Conservation (phyloP, 2,888 invertebrate species). For the Leptinotarsa rubiginosa region DNA sequence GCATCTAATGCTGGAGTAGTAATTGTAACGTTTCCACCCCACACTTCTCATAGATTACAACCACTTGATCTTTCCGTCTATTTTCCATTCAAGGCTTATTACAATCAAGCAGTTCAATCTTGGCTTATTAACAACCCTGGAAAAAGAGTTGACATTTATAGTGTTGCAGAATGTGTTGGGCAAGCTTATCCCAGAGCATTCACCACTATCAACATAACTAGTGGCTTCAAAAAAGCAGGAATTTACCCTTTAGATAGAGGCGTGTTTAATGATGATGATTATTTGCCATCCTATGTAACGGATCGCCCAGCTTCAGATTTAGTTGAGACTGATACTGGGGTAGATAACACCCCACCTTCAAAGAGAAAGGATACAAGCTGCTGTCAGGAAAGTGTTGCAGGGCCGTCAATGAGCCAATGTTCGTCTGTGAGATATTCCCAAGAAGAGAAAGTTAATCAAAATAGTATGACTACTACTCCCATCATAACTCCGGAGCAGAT, state of each 20-base stretch:
- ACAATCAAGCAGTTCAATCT: slow-evolving; percentile 10
- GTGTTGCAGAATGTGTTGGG: too few species aligned
- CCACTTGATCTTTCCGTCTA: slow-evolving; percentile 58
- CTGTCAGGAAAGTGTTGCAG: slow-evolving; percentile 1
- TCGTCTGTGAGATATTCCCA: not conserved
- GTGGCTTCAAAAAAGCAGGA: too few species aligned
- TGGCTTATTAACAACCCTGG: slow-evolving; percentile 8
- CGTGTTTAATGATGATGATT: slow-evolving; percentile 7
- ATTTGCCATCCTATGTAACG: slow-evolving; percentile 12
- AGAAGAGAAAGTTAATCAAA: slow-evolving; percentile 5
- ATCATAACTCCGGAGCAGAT: slow-evolving; percentile 6
- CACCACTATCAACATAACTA: too few species aligned
- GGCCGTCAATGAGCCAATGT: slow-evolving; percentile 7
- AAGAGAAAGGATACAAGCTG: slow-evolving; percentile 11
- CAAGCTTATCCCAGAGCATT: too few species aligned
- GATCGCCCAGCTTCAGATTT: slow-evolving; percentile 8
- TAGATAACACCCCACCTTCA: not conserved
- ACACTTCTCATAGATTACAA: slow-evolving; percentile 58
- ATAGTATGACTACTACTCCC: not conserved
- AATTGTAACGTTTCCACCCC: slow-evolving; percentile 62
- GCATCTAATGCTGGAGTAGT: slow-evolving; percentile 60
- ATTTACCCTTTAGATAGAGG: slow-evolving; percentile 9
- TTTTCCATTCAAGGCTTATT: not conserved
- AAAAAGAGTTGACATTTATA: slow-evolving; percentile 10
- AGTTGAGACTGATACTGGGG: slow-evolving; percentile 5